These are phyloP conservation scores for Melanocharis versteri DNA, from an alignment of 2,113 vertebrate species.

Conservation along the genomic window DNA sequence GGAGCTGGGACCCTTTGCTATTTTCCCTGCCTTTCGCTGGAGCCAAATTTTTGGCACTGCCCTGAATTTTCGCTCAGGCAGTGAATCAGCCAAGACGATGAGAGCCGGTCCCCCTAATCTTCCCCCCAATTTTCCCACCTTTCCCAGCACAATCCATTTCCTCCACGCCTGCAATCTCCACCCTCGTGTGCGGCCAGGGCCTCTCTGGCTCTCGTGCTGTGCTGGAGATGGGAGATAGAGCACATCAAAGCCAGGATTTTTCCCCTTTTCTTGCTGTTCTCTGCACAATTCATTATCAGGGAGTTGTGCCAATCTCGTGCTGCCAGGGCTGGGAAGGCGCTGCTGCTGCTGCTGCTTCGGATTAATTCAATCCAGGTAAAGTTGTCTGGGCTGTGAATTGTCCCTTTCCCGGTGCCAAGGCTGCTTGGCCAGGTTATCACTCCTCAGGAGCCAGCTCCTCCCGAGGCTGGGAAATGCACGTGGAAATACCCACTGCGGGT, in stretches of 20 bases:
- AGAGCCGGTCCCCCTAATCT: neutral
- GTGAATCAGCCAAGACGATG: neutral
- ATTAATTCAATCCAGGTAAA: slow-evolving; percentile 31
- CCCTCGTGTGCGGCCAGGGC: neutral
- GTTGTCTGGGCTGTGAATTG: neutral
- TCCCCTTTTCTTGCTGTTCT: neutral
- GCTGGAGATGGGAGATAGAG: neutral
- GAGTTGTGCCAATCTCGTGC: neutral
- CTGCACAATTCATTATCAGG: slow-evolving; percentile 8
- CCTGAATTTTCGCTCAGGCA: rapidly evolving
- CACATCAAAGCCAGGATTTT: slow-evolving; percentile 31
- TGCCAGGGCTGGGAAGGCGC: neutral
- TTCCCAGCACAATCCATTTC: neutral
- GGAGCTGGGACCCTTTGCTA: neutral
- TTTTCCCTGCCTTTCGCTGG: neutral
- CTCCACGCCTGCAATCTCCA: neutral
- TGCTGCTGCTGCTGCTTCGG: neutral
- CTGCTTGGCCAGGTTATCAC: neutral
- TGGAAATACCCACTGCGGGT: neutral
- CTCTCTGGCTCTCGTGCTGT: neutral
- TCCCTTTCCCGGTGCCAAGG: neutral
- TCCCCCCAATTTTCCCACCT: neutral
- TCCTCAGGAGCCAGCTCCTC: neutral
- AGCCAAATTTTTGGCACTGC: neutral
- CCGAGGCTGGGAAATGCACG: neutral